phyloP scores from a whole-genome alignment of 2,113 vertebrate genomes.

The Malaclemys terrapin region DNA sequence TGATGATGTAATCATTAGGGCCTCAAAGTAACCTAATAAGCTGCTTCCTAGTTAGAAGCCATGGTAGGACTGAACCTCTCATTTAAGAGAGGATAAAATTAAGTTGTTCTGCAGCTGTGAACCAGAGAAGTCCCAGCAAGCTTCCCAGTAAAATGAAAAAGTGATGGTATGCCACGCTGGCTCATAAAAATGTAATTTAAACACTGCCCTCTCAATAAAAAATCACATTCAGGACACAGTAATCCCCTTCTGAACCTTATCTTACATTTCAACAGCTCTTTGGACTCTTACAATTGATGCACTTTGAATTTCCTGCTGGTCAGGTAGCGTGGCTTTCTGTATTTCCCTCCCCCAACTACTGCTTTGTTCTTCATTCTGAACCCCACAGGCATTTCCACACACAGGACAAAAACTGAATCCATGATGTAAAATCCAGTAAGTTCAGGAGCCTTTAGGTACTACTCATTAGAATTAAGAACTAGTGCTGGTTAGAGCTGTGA shows the following conservation, averaged over 20 bases:
- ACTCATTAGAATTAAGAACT: constrained; percentile 53
- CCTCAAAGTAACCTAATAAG: neutral
- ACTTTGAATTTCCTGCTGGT: constrained; percentile 78
- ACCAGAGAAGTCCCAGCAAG: constrained; percentile 56
- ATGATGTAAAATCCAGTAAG: constrained; percentile 27
- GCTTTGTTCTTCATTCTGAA: constrained; percentile 44
- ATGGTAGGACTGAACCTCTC: constrained; percentile 34
- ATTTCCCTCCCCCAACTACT: constrained; percentile 64
- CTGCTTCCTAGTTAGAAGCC: constrained; percentile 62
- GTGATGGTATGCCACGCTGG: constrained; percentile 58
- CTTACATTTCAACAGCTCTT: constrained; percentile 80
- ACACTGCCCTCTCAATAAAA: constrained; percentile 60
- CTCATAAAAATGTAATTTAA: constrained; percentile 73
- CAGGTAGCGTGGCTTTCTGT: constrained; percentile 74
- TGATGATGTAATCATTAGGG: constrained; percentile 41
- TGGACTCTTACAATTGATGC: constrained; percentile 68
- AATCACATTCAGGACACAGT: constrained; percentile 66
- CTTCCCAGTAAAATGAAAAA: constrained; percentile 65
- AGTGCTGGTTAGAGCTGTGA: constrained; percentile 10
- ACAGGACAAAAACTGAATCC: constrained; percentile 6
- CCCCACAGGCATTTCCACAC: constrained; percentile 52
- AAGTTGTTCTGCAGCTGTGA: constrained; percentile 68
- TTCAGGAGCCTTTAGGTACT: constrained; percentile 48
- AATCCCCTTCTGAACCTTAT: constrained; percentile 76
- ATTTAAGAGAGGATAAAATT: constrained; percentile 69